Base-by-base conservation (phyloP, 1,140 invertebrate genomes). In the Temnothorax longispinosus region DNA sequence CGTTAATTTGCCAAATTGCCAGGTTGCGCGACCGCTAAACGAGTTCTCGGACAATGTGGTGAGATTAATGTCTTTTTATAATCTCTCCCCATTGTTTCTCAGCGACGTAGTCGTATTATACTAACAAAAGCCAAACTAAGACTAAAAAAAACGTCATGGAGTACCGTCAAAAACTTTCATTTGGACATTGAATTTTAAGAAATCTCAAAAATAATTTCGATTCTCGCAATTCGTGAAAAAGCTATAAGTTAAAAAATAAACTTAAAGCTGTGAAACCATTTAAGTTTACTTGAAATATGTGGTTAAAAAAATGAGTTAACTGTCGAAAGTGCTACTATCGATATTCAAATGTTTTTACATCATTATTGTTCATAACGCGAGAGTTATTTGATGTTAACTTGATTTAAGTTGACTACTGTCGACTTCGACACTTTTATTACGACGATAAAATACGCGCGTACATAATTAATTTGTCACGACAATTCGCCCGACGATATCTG, bases 401-500 rank as follows among this genome's bases (percentile, higher is more conserved):
- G 64, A 81, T 81, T 81, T 38, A 67, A 52, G 11, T n/a, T 21
- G 21, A 54, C 13, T 41, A 47, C n/a, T 69, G 21, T 27, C 47
- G n/a, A 8, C 13, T 41, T 11, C 54, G 38, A 15, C 54, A 50
- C 18, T 78, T 47, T 60, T 69, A 74, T 44, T 64, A 47, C 41
- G 41, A 18, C 6, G 44, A 62, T 76, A 50, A 76, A 84, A 62
- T 60, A 56, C 81, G 62, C 7, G 27, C 58, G n/a, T 62, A 69
- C 50, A 58, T 81, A 71, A 86, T 80, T 80, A 86, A 81, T 86
- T 86, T 86, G 76, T 81, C 64, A 58, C 32, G 21, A 27, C 41
- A 6, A 58, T 67, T 64, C 8, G 4, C 13, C 18, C n/a, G 32
- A 10, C 80, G 58, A 47, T 86, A 64, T 72, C 13, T 44, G 52